A percentile compares a stretch with the other conserved stretches of the same genome.
phyloP scores from a whole-genome alignment of 2,888 invertebrate genomes.

The Cheilosia impressa region DNA sequence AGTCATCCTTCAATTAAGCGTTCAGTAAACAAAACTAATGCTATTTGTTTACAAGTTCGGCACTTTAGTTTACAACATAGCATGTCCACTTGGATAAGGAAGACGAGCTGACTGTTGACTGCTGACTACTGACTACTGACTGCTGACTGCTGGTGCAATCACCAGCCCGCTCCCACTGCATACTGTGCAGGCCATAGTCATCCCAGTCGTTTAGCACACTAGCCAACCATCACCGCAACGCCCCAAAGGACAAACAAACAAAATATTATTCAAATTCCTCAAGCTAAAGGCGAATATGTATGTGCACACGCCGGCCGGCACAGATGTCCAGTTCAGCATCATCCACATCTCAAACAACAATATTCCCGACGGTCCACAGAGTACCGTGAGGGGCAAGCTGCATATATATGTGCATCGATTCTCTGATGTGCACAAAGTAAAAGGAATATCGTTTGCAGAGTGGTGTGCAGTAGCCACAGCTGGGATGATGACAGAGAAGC shows the following conservation, averaged over 20 bases:
- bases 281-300: constrained; percentile 33
- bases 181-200: constrained; percentile 31
- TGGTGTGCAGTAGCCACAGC: constrained; percentile 23
- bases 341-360: constrained; percentile 45
- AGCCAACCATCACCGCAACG: constrained; percentile 59
- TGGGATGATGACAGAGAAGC: constrained; percentile 17
- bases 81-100: constrained; percentile 56
- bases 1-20: constrained; percentile 74
- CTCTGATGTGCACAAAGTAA: constrained; percentile 27
- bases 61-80: constrained; percentile 70
- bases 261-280: constrained; percentile 74
- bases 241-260: constrained; percentile 69
- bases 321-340: constrained; percentile 40
- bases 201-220: constrained; percentile 59
- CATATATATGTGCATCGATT: no score
- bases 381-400: constrained; percentile 2
- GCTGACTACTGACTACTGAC: constrained; percentile 1
- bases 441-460: constrained; percentile 8
- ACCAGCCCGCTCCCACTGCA: constrained; percentile 14
- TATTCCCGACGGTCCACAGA: constrained; percentile 23
- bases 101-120: constrained; percentile 57
- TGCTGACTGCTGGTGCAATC: constrained; percentile 50
- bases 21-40: constrained; percentile 73
- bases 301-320: neutral
- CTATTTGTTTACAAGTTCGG: constrained; percentile 73